Evolutionary conservation across 2,888 invertebrate species (phyloP).

Genomic region (Thalpophila matura): DNA sequence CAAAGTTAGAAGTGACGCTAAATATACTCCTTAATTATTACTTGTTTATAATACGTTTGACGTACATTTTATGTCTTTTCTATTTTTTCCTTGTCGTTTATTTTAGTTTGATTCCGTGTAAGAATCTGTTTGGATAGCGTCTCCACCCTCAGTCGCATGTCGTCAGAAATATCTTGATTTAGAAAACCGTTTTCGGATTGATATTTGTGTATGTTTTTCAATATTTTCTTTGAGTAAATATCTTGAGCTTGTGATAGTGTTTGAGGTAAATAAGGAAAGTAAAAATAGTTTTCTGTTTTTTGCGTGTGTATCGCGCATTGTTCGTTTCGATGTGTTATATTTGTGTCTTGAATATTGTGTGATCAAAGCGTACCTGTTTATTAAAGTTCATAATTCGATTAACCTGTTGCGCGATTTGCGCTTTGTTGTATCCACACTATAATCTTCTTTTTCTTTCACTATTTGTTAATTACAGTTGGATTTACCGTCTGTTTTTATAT

Average conservation of each 20-base stretch:
- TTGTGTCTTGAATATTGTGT: background rate
- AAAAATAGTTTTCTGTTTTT: background rate
- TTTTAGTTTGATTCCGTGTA: constrained; percentile 60
- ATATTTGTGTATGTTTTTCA: constrained; percentile 46
- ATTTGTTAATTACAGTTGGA: no score
- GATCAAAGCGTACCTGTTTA: constrained; percentile 5
- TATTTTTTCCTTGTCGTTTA: constrained; percentile 67
- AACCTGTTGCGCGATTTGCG: no score
- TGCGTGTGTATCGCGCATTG: background rate
- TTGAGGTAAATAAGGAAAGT: constrained; percentile 28
- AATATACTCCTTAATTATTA: constrained; percentile 76
- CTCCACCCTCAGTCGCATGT: constrained; percentile 34
- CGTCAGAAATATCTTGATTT: constrained; percentile 44
- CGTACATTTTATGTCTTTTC: constrained; percentile 70
- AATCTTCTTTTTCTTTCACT: background rate
- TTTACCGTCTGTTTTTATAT: no score
- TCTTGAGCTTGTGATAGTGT: constrained; percentile 24
- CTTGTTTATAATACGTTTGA: constrained; percentile 77
- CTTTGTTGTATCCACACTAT: no score
- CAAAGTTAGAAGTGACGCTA: constrained; percentile 79
- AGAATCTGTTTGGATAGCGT: constrained; percentile 59
- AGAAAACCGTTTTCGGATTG: constrained; percentile 49
- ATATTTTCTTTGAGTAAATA: constrained; percentile 40
- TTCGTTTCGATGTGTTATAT: background rate
- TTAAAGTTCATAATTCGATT: background rate